Evolutionary conservation across 2,113 vertebrate genomes (phyloP), one percentile per base, ranked within the genome.

Genomic region (Pyrgilauda ruficollis): DNA sequence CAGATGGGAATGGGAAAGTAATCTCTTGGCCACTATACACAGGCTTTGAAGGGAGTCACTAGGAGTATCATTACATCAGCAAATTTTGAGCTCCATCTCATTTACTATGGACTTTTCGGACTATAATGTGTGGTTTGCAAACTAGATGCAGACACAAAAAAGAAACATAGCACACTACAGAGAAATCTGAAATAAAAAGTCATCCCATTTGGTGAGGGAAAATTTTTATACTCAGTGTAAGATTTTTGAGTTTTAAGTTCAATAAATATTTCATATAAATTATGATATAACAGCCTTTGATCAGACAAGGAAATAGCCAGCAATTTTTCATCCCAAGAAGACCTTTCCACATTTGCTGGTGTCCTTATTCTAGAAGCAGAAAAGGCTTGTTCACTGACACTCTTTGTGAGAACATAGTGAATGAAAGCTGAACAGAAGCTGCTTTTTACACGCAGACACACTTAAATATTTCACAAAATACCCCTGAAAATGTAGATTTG

Each of bases 401-500:
- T 53, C 30, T 61, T 18, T 80, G 13, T 3, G 2, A 39, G 9
- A 67, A 63, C 6, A 24, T 4, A 41, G 9, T 17, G 22, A 28
- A 21, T 53, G 17, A 43, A 52, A 80, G 23, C 10, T 35, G 23
- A 87, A 37, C 4, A 76, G 47, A 67, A 61, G 23, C 7, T 62
- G 28, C 11, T 61, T 55, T 43, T 83, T 19, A 31, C 5, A 30
- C 3, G 58, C 16, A 55, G 2, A 23, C 6, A 12, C 26, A 19
- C 19, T 18, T 15, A 58, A 41, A 41, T 39, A 44, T 61, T 58
- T 43, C 11, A 53, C 20, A 49, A 76, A 66, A 66, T 11, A 20
- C 0, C 0, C 4, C 10, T 1, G 5, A 78, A 80, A 84, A 58
- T 58, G 5, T 39, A 67, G 10, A 58, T 26, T 13, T 80, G 2